phyloP scores from a whole-genome alignment of 2,113 vertebrate genomes.

The Heptranchias perlo region DNA sequence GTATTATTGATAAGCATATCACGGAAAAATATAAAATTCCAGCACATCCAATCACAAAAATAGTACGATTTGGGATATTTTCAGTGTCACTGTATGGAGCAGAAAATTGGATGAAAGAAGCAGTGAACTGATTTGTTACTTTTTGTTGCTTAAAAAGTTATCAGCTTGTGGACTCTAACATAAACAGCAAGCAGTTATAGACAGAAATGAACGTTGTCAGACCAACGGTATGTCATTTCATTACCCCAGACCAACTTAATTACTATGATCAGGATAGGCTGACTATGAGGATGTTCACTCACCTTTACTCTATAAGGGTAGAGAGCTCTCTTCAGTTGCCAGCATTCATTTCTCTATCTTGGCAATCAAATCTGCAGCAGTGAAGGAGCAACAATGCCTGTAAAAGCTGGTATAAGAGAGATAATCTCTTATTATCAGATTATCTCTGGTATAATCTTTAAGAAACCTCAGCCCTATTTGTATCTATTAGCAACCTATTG shows the following conservation, averaged over 20 bases:
- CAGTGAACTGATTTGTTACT: background rate
- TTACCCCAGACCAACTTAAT: background rate
- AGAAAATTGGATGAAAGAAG: background rate
- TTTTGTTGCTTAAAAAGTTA: background rate
- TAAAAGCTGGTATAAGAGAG: background rate
- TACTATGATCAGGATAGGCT: background rate
- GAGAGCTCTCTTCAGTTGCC: background rate
- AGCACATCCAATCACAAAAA: background rate
- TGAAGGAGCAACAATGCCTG: background rate
- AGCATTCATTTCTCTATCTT: too few relatives aligned
- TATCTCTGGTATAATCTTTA: too few relatives aligned
- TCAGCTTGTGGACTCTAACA: background rate
- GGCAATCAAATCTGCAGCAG: background rate
- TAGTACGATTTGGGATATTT: background rate
- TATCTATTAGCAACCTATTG: background rate
- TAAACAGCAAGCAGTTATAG: background rate
- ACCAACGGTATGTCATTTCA: background rate
- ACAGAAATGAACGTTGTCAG: background rate
- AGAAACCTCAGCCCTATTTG: background rate
- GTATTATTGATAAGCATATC: background rate
- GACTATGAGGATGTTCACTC: background rate
- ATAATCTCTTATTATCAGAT: too few relatives aligned
- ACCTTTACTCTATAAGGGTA: background rate
- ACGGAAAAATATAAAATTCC: background rate
- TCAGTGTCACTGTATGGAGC: background rate